Evolutionary conservation across 2,113 vertebrate species (phyloP), one percentile per base, ranked within the genome.

Genomic region (Amblyornis subalaris): DNA sequence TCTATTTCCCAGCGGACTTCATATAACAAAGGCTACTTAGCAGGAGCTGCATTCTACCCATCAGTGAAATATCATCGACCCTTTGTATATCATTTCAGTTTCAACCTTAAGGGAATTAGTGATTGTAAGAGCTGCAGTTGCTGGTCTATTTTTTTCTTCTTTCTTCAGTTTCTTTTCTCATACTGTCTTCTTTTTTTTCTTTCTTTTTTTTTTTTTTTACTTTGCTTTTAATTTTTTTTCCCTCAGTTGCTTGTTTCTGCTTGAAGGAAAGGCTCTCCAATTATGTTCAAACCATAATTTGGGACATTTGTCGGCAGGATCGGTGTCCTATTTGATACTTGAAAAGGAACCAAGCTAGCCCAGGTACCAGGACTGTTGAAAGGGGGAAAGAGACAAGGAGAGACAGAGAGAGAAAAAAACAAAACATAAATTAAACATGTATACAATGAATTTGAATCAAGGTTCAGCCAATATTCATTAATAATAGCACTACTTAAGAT

Each of bases 301-400:
- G 99, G 99, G 98, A 99, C 99, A 98, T 99, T 99, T 98, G 99
- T 98, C 95, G 99, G 99, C 98, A 99, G 98, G 98, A 99, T 99
- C 98, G 98, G 98, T 98, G 99, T 99, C 98, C 99, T 99, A 97
- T 99, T 99, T 98, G 99, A 99, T 98, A 99, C 99, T 99, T 99
- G 99, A 98, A 99, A 99, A 98, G 99, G 99, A 98, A 99, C 99
- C 98, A 99, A 99, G 98, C 99, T 99, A 99, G 99, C 99, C 99
- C 99, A 99, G 98, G 99, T 99, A 99, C 99, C 99, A 99, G 99
- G 99, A 99, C 99, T 99, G 98, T 94, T 77, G 85, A 89, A 85
- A 96, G 81, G 20, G 23, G 4, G 29, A 88, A 85, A 92, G 35
- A 69, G 26, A 64, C 6, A 85, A 85, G 44, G 44, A 82, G 60